Evolutionary conservation across 2,113 vertebrate species (phyloP), one percentile per base, ranked within the genome.

Genomic region (Epinephelus cyanopodus): DNA sequence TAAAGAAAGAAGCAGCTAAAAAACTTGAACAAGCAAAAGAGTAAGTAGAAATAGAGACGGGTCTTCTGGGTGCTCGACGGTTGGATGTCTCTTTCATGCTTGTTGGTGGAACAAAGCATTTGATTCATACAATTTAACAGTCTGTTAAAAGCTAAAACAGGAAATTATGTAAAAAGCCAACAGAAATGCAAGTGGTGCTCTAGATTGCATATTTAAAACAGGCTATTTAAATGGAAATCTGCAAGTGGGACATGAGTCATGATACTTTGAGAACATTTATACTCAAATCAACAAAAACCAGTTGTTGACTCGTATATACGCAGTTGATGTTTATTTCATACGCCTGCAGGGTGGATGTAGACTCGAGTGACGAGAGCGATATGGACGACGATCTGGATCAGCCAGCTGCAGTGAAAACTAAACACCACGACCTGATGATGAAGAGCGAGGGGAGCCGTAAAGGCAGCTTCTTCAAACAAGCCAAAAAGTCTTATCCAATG

Each of bases 11-110:
- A 93, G 97, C 97, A 21, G 97, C 97, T 12, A 99, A 99, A 92
- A 99, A 99, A 86, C 95, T 99, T 17, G 98, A 99, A 90, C 98
- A 99, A 86, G 97, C 96, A n/a, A 99, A 99, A 95, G 98, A 99
- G 98, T 99, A 90, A 96, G 97, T 96, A 33, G 47, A 75, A 58
- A 11, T 29, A n/a, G 6, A 45, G 39, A 1, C 2, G 2, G 47
- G 7, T 33, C 9, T 1, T 29, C 64, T 74, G 1, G 1, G 27
- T 47, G 39, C 37, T 45, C 23, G 39, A 39, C 18, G 11, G 45
- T 62, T 48, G 1, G 19, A 13, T 29, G 37, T 57, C 29, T 71
- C 1, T 29, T 56, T 7, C 10, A 58, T 74, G 37, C 21, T 61
- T 58, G 21, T 53, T 45, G 39, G 15, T 63, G 29, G n/a, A 21